Conservation (phyloP, 37 sponge, comb jelly and placozoan species). For the Petrosia ficiformis region DNA sequence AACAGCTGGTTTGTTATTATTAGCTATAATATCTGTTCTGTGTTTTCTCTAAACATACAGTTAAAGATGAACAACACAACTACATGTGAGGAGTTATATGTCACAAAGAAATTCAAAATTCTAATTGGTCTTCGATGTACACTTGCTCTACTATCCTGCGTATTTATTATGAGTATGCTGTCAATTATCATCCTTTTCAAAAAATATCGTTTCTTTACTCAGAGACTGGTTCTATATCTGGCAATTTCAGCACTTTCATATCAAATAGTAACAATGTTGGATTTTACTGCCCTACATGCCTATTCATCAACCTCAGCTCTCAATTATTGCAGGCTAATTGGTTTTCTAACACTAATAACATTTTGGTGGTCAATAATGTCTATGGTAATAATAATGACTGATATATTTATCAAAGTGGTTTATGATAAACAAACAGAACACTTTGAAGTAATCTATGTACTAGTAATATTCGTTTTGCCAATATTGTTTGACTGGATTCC, state of each 20-base stretch:
- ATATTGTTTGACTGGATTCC: constrained; percentile 58
- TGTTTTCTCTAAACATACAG: no score
- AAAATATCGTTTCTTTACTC: constrained; percentile 77
- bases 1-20: no score
- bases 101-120: no score
- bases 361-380: constrained; percentile 20
- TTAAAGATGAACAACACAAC: no score
- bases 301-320: not conserved
- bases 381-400: constrained; percentile 26
- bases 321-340: constrained; percentile 15
- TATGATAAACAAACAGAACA: constrained; percentile 9
- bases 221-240: constrained; percentile 81
- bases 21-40: no score
- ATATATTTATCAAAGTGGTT: constrained; percentile 20
- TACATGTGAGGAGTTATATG: no score
- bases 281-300: constrained; percentile 27
- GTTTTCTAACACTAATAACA: constrained; percentile 28
- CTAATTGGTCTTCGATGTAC: not conserved
- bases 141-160: constrained; percentile 4
- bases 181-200: constrained; percentile 63
- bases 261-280: constrained; percentile 16
- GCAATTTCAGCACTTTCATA: constrained; percentile 47
- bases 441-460: constrained; percentile 33
- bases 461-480: constrained; percentile 34
- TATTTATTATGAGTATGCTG: constrained; percentile 40